phyloP scores from a whole-genome alignment of 2,888 invertebrate genomes.

The Dicyrtomina minuta region DNA sequence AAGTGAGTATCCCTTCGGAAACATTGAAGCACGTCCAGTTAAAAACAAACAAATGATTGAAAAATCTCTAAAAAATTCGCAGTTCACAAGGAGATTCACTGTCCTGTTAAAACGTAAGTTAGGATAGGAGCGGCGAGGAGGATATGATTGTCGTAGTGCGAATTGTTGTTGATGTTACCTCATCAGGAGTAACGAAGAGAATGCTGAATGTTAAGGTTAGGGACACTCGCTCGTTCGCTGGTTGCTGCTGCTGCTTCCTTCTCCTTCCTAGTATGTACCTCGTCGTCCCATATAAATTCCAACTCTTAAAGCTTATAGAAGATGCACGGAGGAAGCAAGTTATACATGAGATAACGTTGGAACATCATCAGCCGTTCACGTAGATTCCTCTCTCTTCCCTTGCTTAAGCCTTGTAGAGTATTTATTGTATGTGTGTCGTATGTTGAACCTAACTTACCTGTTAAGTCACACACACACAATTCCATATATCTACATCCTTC shows the following conservation, averaged over 20 bases:
- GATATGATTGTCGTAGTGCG: background rate
- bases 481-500: background rate
- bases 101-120: background rate
- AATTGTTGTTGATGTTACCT: constrained; percentile 8
- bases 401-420: too few species aligned
- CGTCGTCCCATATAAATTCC: too few species aligned
- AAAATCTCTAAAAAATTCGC: background rate
- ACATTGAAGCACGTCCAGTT: too few species aligned
- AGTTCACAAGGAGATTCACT: background rate
- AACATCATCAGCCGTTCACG: too few species aligned
- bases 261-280: too few species aligned
- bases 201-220: constrained; percentile 28
- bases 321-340: too few species aligned
- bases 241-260: background rate
- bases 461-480: too few species aligned
- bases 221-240: constrained; percentile 10
- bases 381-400: too few species aligned
- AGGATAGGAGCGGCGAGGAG: background rate
- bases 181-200: constrained; percentile 19
- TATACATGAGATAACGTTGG: too few species aligned
- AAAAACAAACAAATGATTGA: too few species aligned
- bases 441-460: constrained; percentile 5
- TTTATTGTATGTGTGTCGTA: background rate
- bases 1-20: too few species aligned
- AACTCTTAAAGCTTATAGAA: too few species aligned